A percentile compares a stretch with the other conserved stretches of the same genome.
phyloP scores from a whole-genome alignment of 2,113 vertebrate species.

The Aptenodytes forsteri region DNA sequence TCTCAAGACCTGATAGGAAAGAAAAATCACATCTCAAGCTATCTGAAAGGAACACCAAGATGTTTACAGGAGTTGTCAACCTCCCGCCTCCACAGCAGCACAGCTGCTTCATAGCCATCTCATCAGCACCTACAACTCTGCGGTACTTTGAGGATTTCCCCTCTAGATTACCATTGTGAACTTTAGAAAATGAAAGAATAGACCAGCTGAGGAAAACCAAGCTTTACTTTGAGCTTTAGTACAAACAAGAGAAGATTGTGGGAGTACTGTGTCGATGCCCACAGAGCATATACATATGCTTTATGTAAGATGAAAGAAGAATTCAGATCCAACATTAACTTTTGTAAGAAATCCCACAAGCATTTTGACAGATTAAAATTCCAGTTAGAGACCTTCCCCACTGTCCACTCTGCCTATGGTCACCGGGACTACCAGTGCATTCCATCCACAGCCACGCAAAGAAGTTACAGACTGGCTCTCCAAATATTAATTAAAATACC shows the following conservation, averaged over 20 bases:
- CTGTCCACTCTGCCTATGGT: background rate
- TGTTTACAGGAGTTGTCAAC: background rate
- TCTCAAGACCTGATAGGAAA: background rate
- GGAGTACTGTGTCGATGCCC: accelerated
- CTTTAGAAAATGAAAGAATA: background rate
- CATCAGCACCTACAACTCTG: background rate
- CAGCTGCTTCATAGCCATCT: background rate
- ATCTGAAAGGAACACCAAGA: background rate
- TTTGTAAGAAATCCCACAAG: background rate
- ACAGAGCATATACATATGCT: background rate
- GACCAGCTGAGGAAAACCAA: background rate
- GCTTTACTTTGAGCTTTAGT: background rate
- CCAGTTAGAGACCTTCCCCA: background rate
- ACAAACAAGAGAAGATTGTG: background rate
- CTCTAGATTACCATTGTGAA: background rate
- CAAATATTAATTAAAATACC: background rate
- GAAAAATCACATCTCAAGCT: background rate
- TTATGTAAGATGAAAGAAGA: background rate
- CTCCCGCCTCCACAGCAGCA: background rate
- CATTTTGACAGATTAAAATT: background rate
- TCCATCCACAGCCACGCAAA: background rate
- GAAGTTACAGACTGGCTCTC: background rate
- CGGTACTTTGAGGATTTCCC: background rate
- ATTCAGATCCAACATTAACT: background rate
- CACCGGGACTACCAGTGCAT: background rate